Conservation (phyloP, 2,888 invertebrate genomes). For the Augiades crinisus region DNA sequence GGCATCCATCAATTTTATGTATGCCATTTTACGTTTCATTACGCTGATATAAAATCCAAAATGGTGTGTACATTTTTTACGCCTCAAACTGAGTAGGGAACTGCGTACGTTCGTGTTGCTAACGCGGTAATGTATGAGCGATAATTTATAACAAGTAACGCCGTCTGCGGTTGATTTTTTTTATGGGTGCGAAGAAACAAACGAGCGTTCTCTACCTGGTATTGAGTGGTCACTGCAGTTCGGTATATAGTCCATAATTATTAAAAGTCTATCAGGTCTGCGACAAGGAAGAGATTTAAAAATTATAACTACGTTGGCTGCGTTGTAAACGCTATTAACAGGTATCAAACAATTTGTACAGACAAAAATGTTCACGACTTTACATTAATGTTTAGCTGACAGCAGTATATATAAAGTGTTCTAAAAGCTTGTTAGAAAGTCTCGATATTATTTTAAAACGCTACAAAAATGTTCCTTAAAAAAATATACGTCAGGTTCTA, state of each 20-base stretch:
- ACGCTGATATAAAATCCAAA: conserved; percentile 32
- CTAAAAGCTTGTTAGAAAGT: no score
- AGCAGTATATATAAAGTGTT: no score
- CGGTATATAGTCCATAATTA: no score
- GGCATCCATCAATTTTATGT: conserved; percentile 33
- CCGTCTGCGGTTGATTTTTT: conserved; percentile 33
- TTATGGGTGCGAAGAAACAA: conserved; percentile 18
- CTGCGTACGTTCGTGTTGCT: conserved; percentile 34
- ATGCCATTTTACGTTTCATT: conserved; percentile 36
- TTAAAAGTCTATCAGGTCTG: no score
- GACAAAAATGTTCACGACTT: no score
- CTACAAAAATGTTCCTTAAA: no score
- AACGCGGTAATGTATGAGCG: conserved; percentile 36
- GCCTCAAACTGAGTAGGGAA: conserved; percentile 20
- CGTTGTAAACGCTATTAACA: no score
- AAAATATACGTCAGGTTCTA: not conserved
- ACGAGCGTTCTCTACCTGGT: conserved; percentile 3
- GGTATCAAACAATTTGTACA: no score
- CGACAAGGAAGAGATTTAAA: no score
- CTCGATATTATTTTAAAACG: no score
- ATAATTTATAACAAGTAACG: conserved; percentile 37
- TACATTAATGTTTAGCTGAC: no score
- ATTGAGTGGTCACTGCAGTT: conserved; percentile 6
- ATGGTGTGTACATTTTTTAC: conserved; percentile 31
- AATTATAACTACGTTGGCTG: no score